Percentiles rank a stretch among this genome's conserved stretches.
Conservation (phyloP, 2,113 vertebrate species). For the Kryptolebias marmoratus region DNA sequence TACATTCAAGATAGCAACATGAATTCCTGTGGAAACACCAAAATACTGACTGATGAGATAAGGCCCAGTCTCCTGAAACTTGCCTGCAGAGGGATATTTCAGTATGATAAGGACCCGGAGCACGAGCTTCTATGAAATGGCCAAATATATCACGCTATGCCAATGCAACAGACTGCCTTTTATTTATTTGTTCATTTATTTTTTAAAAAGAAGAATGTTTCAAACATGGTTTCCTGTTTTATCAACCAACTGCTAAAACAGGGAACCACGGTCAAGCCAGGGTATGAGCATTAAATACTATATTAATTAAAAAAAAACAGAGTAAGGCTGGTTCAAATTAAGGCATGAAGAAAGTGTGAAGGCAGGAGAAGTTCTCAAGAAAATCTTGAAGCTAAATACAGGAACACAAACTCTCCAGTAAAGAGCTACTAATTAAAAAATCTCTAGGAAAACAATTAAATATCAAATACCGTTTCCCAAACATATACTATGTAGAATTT, state of each 20-base stretch:
- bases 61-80: constrained; percentile 20
- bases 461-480: too few relatives aligned
- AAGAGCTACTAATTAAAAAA: not conserved
- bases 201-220: not conserved
- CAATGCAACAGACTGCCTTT: not conserved
- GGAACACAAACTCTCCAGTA: not conserved
- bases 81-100: constrained; percentile 1
- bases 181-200: too few relatives aligned
- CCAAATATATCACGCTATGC: too few relatives aligned
- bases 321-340: not conserved
- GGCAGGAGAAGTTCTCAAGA: too few relatives aligned
- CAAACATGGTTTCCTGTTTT: too few relatives aligned
- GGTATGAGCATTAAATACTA: not conserved
- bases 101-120: not conserved
- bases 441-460: not conserved
- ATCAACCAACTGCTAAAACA: not conserved
- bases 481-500: too few relatives aligned
- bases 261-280: not conserved
- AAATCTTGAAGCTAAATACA: not conserved
- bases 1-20: not conserved
- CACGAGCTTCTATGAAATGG: not conserved
- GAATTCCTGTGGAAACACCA: constrained; percentile 5
- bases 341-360: not conserved
- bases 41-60: not conserved
- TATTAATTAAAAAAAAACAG: not conserved